Conservation (phyloP, 2,113 vertebrate species). For the Oxyruncus cristatus region DNA sequence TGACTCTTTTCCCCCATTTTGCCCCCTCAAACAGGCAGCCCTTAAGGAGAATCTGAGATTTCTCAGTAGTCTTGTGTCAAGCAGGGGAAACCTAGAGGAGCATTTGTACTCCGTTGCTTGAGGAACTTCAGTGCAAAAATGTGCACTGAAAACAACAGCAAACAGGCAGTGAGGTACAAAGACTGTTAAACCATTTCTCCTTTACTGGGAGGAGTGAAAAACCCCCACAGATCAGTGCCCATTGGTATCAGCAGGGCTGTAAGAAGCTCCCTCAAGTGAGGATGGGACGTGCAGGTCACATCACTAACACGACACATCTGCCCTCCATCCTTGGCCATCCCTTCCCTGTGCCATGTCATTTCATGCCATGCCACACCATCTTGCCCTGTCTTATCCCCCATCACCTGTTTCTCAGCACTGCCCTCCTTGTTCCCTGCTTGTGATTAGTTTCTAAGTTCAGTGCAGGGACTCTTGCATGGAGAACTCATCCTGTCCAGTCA, state of each 20-base stretch:
- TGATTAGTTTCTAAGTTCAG: background rate
- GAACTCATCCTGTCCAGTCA: background rate
- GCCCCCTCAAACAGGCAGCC: background rate
- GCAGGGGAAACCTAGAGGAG: background rate
- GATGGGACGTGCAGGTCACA: background rate
- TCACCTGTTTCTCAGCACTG: background rate
- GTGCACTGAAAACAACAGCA: background rate
- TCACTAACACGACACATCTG: background rate
- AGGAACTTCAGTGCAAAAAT: background rate
- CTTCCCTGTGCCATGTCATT: background rate
- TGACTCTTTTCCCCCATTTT: background rate
- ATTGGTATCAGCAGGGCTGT: background rate
- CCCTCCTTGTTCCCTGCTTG: background rate
- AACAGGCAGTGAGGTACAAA: background rate
- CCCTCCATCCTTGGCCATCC: background rate
- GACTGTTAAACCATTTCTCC: background rate
- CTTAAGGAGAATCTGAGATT: background rate
- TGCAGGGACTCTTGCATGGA: background rate
- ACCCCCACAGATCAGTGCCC: background rate
- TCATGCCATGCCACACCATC: background rate
- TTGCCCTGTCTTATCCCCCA: background rate
- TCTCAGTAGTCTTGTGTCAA: conserved; percentile 1
- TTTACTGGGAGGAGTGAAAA: background rate
- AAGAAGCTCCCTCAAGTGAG: background rate
- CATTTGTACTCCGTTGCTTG: background rate